phyloP scores from a whole-genome alignment of 2,888 invertebrate species.

The Galerucella calmariensis region DNA sequence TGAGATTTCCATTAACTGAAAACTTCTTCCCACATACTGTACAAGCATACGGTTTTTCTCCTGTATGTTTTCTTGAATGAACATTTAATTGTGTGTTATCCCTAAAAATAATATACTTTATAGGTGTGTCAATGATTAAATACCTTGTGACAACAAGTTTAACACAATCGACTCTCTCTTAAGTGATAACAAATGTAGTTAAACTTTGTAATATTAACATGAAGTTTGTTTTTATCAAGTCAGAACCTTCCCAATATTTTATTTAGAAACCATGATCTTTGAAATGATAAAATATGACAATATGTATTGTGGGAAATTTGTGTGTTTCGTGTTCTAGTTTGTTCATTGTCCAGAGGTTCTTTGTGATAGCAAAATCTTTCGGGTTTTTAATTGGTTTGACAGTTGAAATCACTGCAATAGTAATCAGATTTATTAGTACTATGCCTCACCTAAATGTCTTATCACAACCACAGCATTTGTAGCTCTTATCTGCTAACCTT shows the following conservation, averaged over 20 bases:
- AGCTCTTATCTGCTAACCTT: slow-evolving; percentile 50
- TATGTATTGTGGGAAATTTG: too few relatives aligned
- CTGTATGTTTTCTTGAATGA: slow-evolving; percentile 59
- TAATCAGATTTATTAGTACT: neutral
- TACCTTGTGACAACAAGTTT: too few relatives aligned
- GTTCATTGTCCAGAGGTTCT: too few relatives aligned
- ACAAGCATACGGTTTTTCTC: slow-evolving; percentile 60
- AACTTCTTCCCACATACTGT: slow-evolving; percentile 57
- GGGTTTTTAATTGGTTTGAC: neutral
- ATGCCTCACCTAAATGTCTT: slow-evolving; percentile 53
- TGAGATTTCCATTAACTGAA: slow-evolving; percentile 61
- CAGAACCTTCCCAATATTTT: too few relatives aligned
- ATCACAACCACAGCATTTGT: slow-evolving; percentile 57
- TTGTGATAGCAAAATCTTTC: neutral
- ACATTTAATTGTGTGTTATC: slow-evolving; percentile 60
- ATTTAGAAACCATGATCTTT: too few relatives aligned
- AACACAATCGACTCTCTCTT: too few relatives aligned
- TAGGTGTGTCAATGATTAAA: too few relatives aligned
- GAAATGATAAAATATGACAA: too few relatives aligned
- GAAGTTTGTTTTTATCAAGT: too few relatives aligned
- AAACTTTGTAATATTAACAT: too few relatives aligned
- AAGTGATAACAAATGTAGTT: too few relatives aligned
- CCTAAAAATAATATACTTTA: slow-evolving; percentile 47
- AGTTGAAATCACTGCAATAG: neutral
- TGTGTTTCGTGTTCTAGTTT: too few relatives aligned